Conservation (phyloP, 2,888 invertebrate genomes). For the Arrhopalites spinosus region DNA sequence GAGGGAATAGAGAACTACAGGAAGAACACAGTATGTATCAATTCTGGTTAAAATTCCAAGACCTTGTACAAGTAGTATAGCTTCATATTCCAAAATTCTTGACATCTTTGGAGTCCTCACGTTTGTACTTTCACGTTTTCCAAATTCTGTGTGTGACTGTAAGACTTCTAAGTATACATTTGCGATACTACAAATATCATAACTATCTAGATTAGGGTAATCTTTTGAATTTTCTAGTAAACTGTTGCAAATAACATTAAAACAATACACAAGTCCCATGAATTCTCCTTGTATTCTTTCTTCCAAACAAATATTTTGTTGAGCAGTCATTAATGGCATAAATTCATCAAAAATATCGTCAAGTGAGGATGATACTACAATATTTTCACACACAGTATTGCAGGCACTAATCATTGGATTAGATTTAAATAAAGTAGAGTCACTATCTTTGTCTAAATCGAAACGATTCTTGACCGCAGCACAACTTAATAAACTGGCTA, state of each 20-base stretch:
- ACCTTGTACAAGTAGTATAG: slow-evolving; percentile 43
- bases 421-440: not conserved
- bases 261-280: slow-evolving; percentile 19
- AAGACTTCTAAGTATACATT: slow-evolving; percentile 40
- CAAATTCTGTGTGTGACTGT: slow-evolving; percentile 27
- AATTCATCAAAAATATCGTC: slow-evolving; percentile 48
- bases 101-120: slow-evolving; percentile 24
- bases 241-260: slow-evolving; percentile 6
- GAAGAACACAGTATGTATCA: slow-evolving; percentile 40
- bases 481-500: slow-evolving; percentile 13
- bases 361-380: slow-evolving; percentile 21
- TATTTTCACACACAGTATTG: slow-evolving; percentile 13
- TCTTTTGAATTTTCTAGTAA: not conserved
- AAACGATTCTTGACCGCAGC: not conserved
- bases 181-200: slow-evolving; percentile 41
- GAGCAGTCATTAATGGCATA: slow-evolving; percentile 25
- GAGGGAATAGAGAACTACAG: slow-evolving; percentile 45
- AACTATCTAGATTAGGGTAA: not conserved
- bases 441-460: not conserved
- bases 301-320: not conserved
- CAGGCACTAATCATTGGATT: slow-evolving; percentile 16
- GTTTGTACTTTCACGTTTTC: too few species aligned
- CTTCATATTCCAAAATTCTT: slow-evolving; percentile 33
- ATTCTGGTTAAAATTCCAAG: slow-evolving; percentile 36
- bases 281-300: slow-evolving; percentile 23